Conservation (phyloP, 2,797 vertebrate species). For the Champsocephalus gunnari region DNA sequence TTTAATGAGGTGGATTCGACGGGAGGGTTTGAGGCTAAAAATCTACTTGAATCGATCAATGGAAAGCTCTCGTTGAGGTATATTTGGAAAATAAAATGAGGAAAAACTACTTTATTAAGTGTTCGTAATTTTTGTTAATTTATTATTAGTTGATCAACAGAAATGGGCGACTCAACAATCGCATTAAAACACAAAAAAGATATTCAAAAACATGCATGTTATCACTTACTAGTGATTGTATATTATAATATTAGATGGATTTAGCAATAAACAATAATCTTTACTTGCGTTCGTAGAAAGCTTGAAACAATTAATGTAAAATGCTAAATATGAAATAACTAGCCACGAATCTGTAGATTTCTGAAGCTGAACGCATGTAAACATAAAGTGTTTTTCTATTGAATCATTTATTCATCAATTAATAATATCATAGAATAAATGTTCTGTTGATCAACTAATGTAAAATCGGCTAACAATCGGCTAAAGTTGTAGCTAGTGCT, state of each 20-base stretch:
- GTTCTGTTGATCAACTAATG: slow-evolving; percentile 22
- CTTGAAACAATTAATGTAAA: no score
- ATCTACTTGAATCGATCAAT: neutral
- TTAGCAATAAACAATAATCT: no score
- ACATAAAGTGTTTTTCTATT: rapidly evolving
- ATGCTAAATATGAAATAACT: no score
- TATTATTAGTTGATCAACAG: neutral
- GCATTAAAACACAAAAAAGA: neutral
- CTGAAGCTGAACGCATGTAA: no score
- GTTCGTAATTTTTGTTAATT: neutral
- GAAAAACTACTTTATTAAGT: neutral
- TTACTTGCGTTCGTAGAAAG: no score
- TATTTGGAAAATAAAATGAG: neutral
- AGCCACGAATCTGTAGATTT: neutral
- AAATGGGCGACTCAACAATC: neutral
- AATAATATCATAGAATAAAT: neutral
- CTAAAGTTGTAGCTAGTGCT: neutral
- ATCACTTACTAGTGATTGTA: no score
- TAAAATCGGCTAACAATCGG: neutral
- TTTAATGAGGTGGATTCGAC: slow-evolving; percentile 53
- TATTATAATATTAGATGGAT: no score
- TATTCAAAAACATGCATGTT: no score
- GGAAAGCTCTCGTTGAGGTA: neutral
- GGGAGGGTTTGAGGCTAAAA: slow-evolving; percentile 15
- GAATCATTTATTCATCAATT: neutral